Evolutionary conservation across 1,140 invertebrate species (phyloP).

Genomic region (Drosophila tristis): DNA sequence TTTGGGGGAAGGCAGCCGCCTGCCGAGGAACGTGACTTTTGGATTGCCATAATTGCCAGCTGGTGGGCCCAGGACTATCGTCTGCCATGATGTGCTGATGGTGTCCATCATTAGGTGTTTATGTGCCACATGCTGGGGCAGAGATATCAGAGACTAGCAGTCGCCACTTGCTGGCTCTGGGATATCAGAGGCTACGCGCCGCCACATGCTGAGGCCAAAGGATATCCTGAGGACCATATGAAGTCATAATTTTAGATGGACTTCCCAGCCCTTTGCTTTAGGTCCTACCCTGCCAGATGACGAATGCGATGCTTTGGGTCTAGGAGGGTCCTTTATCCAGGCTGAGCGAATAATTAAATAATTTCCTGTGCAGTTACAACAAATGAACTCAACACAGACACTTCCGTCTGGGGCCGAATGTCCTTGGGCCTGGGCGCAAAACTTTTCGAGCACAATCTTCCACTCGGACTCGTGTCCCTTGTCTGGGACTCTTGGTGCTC

Average conservation of each 20-base stretch:
- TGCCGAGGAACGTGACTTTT: conserved; percentile 63
- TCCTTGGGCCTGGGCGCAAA: conserved; percentile 37
- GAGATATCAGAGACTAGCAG: conserved; percentile 7
- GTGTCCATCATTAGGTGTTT: conserved; percentile 69
- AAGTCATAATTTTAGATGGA: conserved; percentile 54
- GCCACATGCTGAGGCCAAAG: conserved; percentile 41
- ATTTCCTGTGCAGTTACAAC: conserved; percentile 60
- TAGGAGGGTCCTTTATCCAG: conserved; percentile 26
- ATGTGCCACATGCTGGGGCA: conserved; percentile 50
- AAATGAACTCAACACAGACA: conserved; percentile 62
- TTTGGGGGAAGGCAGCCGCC: conserved; percentile 56
- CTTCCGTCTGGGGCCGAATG: conserved; percentile 31
- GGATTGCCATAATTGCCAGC: conserved; percentile 70
- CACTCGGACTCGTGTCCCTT: too few species aligned
- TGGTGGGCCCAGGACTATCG: conserved; percentile 9
- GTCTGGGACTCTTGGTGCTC: neutral
- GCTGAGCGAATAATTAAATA: conserved; percentile 62
- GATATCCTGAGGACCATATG: conserved; percentile 29
- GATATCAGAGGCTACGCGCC: conserved; percentile 1
- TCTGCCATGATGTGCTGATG: conserved; percentile 61
- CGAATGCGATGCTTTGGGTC: conserved; percentile 28
- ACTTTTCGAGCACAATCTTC: conserved; percentile 42
- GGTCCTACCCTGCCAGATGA: conserved; percentile 18
- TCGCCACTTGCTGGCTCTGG: conserved; percentile 28
- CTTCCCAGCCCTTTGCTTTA: conserved; percentile 18